Evolutionary conservation across 64 coral and sea anemone genomes (phyloP), one percentile per base, ranked within the genome.

Genomic region (Porites lutea): DNA sequence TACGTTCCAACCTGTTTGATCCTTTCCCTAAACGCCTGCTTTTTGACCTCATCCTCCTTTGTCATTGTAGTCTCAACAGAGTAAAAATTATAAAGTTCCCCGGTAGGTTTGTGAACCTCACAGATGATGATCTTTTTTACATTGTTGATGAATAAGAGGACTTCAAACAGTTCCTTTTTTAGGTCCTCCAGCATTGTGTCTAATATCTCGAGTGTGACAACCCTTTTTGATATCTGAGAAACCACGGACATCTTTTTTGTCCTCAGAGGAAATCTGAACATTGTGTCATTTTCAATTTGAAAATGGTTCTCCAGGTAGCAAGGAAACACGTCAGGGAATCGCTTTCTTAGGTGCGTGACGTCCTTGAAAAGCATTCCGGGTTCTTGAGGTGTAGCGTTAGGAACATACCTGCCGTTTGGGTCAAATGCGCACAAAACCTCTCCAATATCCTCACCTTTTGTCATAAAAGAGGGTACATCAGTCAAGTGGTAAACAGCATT

Each of bases 401-500:
- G 89, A 52, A 67, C 77, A 47, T 88, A 98, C 58, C 58, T 80
- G 13, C 78, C 77, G 8, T 98, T 88, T 2, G 96, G 92, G 23
- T 98, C 96, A 86, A 92, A 94, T 6, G 71, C 89, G 37, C 96
- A 94, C 48, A 98, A 52, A 8, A 95, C 69, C 14, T 89, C 84
- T 5, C 88, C 92, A 58, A 92, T 82, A 11, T 96, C 94, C 1
- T 79, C 45, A 50, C 89, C 90, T 43, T 89, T 88, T 44, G 95
- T 91, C n/a, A 98, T 54, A 45, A 98, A 98, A 0, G 83, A 88
- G 2, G 96, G 96, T 14, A 62, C 88, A 63, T 98, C 96, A 4
- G 96, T 98, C 19, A 98, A 62, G 64, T 98, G 96, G 59, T 98
- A 98, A 46, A 98, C 96, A n/a, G 84, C 57, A 20, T 90, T 93